phyloP scores from a whole-genome alignment of 2,888 invertebrate genomes.

The Mesorhabditis sp. region DNA sequence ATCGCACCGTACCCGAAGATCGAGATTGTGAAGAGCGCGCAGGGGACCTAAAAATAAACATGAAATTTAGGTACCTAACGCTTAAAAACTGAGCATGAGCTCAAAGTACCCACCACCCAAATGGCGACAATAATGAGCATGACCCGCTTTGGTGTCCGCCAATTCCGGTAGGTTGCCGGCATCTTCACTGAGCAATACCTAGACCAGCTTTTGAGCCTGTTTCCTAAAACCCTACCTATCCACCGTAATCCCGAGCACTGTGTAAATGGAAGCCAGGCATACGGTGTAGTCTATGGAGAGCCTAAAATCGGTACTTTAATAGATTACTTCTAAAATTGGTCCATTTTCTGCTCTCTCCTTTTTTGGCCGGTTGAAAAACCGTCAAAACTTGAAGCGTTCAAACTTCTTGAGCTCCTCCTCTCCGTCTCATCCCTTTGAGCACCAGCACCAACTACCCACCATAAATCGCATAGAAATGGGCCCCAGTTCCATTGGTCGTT shows the following conservation, averaged over 20 bases:
- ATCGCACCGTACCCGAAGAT: constrained; percentile 99
- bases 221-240: constrained; percentile 68
- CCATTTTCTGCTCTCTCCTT: too few species aligned
- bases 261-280: constrained; percentile 96
- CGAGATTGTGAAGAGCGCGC: constrained; percentile 89
- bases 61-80: constrained; percentile 3
- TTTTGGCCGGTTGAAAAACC: too few species aligned
- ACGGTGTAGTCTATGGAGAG: constrained; percentile 94
- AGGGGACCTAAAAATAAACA: constrained; percentile 68
- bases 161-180: constrained; percentile 90
- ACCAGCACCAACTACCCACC: constrained; percentile 63
- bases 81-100: background rate
- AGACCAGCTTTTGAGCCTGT: background rate
- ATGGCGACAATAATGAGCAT: constrained; percentile 51
- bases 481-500: constrained; percentile 88
- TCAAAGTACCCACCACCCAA: constrained; percentile 42
- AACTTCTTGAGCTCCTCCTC: background rate
- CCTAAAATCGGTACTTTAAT: too few species aligned
- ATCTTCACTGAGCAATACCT: constrained; percentile 93
- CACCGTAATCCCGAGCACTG: constrained; percentile 93
- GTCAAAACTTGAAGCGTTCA: background rate
- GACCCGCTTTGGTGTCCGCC: constrained; percentile 65
- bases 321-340: too few species aligned
- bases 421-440: too few species aligned
- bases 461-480: constrained; percentile 88